phyloP scores from a whole-genome alignment of 2,888 invertebrate species.

The Drosophila longiperda region DNA sequence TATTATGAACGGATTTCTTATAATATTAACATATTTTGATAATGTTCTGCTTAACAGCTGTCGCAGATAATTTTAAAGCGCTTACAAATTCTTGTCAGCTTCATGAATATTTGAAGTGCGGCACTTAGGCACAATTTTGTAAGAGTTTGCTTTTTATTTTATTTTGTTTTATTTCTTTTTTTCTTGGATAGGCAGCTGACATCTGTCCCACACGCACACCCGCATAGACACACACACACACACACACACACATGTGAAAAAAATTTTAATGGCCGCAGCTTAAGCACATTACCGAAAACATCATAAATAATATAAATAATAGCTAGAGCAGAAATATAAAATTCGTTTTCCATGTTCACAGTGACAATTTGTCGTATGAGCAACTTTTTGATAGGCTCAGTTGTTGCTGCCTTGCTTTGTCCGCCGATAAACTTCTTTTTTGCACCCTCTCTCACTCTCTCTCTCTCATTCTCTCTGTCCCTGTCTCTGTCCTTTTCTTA shows the following conservation, averaged over 20 bases:
- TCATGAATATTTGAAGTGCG: constrained; percentile 66
- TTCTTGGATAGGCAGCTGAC: constrained; percentile 48
- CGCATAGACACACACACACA: neutral
- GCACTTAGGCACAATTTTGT: constrained; percentile 72
- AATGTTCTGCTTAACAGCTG: neutral
- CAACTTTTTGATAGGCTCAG: constrained; percentile 71
- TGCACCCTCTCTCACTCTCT: neutral
- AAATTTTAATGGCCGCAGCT: constrained; percentile 67
- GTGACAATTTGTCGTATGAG: constrained; percentile 73
- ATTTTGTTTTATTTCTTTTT: constrained; percentile 7
- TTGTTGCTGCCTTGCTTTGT: constrained; percentile 33
- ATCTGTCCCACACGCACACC: constrained; percentile 35
- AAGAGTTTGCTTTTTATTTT: constrained; percentile 27
- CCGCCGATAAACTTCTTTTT: constrained; percentile 58
- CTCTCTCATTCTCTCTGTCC: neutral
- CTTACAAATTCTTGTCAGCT: constrained; percentile 33
- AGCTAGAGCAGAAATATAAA: constrained; percentile 64
- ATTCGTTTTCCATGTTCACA: constrained; percentile 52
- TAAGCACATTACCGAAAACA: constrained; percentile 62
- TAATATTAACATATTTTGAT: neutral
- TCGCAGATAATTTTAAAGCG: constrained; percentile 9
- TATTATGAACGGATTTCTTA: constrained; percentile 5
- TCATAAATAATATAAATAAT: constrained; percentile 77
- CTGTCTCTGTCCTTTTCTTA: neutral
- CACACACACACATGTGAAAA: constrained; percentile 3